Base-by-base conservation (phyloP, 2,113 vertebrate genomes). In the Toxotes jaculatrix region DNA sequence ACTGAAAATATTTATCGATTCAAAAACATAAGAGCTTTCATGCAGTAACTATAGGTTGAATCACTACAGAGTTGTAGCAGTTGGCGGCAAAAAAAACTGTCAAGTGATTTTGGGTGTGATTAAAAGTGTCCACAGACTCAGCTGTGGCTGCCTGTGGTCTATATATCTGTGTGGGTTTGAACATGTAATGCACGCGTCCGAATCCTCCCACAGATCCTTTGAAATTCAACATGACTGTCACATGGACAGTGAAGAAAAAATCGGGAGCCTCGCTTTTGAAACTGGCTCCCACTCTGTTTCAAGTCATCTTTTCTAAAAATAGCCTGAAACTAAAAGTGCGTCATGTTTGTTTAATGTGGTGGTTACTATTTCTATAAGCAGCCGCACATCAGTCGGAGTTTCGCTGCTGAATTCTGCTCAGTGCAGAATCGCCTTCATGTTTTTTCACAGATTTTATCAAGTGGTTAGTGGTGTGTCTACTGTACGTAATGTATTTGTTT, bases 301-400 rank as follows among this genome's bases (percentile, higher is more conserved):
- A 74, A 1, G 38, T 79, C 23, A 55, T 16, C 5, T 55, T 27
- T 23, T 83, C 47, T 74, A 64, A 74, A 82, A 86, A 65, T 74
- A 82, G 32, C 31, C 38, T 3, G 36, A 21, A 77, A 87, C 56
- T 5, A 43, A 78, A 79, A 27, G 13, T 57, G 9, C 43, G 4
- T 75, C 53, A 73, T 66, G 3, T 68, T 49, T 36, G 16, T 27
- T 32, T 67, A 4, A 32, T 82, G 69, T 74, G 67, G 81, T 40
- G 40, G 14, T 23, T 2, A 1, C 5, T 32, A 40, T 31, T 62
- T 40, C 85, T 80, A 62, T 76, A 72, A 76, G 68, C 75, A 75
- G 0, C 62, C 49, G 57, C 38, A 57, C 40, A 63, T 69, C 59
- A 47, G 8, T 11, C 1, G 31, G 27, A 38, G 34, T 38, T 74